Conservation (phyloP, 2,888 invertebrate species). For the Rhingia rostrata region DNA sequence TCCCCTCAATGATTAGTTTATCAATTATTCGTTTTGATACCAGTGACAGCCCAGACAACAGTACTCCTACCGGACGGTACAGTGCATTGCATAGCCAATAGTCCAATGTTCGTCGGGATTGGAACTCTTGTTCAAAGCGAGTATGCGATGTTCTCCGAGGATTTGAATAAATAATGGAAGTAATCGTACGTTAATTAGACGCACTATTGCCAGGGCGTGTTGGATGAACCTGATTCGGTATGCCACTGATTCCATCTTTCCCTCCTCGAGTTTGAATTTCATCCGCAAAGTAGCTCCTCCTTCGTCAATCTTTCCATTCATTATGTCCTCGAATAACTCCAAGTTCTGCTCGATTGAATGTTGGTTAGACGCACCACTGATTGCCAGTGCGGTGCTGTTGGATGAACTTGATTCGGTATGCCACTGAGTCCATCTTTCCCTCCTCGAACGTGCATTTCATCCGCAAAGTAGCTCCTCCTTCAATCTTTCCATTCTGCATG, state of each 20-base stretch:
- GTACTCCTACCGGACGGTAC: slow-evolving; percentile 99
- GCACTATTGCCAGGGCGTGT: slow-evolving; percentile 93
- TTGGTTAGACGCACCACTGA: slow-evolving; percentile 88
- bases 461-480: slow-evolving; percentile 94
- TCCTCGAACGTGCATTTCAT: slow-evolving; percentile 98
- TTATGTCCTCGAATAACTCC: slow-evolving; percentile 98
- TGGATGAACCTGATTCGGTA: slow-evolving; percentile 97
- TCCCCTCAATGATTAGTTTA: slow-evolving; percentile 93
- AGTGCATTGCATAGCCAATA: slow-evolving; percentile 99
- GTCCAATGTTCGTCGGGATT: slow-evolving; percentile 96
- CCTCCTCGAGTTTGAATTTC: slow-evolving; percentile 98
- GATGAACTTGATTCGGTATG: slow-evolving; percentile 97
- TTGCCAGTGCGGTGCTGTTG: slow-evolving; percentile 96
- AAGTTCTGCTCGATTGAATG: slow-evolving; percentile 90
- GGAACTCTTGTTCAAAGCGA: slow-evolving; percentile 99
- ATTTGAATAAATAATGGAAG: slow-evolving; percentile 99
- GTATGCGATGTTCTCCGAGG: slow-evolving; percentile 98
- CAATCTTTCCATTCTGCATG: slow-evolving; percentile 98
- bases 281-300: slow-evolving; percentile 96
- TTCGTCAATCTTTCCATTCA: slow-evolving; percentile 96
- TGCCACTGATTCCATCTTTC: slow-evolving; percentile 99
- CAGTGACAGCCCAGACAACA: slow-evolving; percentile 98
- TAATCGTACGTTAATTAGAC: slow-evolving; percentile 99
- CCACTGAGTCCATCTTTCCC: slow-evolving; percentile 99
- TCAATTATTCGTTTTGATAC: slow-evolving; percentile 99